Base-by-base conservation (phyloP, 2,113 vertebrate species). In the Cettia cetti region DNA sequence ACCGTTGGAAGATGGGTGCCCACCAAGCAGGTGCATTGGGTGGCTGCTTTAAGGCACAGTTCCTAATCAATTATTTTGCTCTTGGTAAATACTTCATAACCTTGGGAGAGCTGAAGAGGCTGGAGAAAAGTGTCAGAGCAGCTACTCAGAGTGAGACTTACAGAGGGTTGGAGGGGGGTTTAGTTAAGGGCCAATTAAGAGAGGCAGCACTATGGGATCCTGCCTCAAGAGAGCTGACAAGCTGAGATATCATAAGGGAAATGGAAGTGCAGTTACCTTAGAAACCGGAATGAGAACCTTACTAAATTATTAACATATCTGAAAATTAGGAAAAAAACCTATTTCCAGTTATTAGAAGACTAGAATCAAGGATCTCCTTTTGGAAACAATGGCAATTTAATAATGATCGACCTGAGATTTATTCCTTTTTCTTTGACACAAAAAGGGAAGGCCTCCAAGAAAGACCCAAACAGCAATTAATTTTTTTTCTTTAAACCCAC, bases 251-350 rank as follows among this genome's bases (percentile, higher is more conserved):
- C 5, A 3, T 12, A 74, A 93, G 8, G 39, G 27, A 72, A 33
- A 27, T 60, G n/a, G 37, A 92, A 69, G 5, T 27, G 18, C 2
- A 7, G 57, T 86, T 90, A 69, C 63, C 79, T 77, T 82, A 94
- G 86, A 88, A 92, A 95, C 63, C 7, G 18, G 28, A 82, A 60
- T 53, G 78, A 88, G 97, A 99, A 97, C 97, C 99, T 85, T 98
- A 98, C 44, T 99, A 98, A 94, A 98, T 98, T 44, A 97, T 98
- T 31, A 98, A 98, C 68, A 95, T 95, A 33, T 96, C 97, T 10
- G 98, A 99, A 95, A 99, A 98, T 92, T 98, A 98, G 79, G 97
- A 98, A 33, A 98, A 98, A 28, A 96, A 97, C n/a, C 89, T 98
- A 45, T 96, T 99, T 84, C 96, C 98, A 86, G 96, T 98, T 47